phyloP scores from a whole-genome alignment of 2,888 invertebrate genomes.

The Lissocephala sabroskyi region DNA sequence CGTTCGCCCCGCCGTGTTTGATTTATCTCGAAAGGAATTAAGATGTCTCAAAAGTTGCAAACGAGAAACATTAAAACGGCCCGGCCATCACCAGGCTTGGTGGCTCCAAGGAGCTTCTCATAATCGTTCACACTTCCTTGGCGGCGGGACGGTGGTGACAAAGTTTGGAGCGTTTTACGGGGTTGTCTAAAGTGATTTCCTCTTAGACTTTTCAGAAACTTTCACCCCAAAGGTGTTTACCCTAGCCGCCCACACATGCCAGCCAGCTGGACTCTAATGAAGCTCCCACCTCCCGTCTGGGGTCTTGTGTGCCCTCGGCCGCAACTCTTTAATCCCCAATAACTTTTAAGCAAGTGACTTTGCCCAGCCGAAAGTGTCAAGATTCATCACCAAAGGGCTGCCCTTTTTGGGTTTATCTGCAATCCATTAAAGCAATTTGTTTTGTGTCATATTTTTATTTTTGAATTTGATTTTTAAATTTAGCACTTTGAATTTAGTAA shows the following conservation, averaged over 20 bases:
- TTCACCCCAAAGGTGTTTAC: constrained; percentile 61
- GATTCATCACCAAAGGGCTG: constrained; percentile 66
- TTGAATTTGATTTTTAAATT: no score
- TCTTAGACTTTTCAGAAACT: constrained; percentile 67
- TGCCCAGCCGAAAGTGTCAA: constrained; percentile 60
- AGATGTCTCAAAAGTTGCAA: constrained; percentile 68
- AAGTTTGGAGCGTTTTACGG: constrained; percentile 35
- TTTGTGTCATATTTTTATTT: no score
- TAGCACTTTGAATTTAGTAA: no score
- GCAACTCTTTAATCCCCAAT: constrained; percentile 61
- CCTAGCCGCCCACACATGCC: constrained; percentile 15
- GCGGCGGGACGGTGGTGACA: constrained; percentile 20
- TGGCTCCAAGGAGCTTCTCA: constrained; percentile 34
- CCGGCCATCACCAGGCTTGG: constrained; percentile 9
- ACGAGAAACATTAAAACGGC: constrained; percentile 38
- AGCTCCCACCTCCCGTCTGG: neutral
- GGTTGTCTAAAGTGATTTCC: constrained; percentile 66
- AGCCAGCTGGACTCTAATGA: neutral
- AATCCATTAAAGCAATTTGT: no score
- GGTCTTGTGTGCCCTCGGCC: constrained; percentile 42
- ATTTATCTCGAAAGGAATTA: constrained; percentile 67
- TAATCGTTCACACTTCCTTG: constrained; percentile 56
- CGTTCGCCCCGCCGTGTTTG: constrained; percentile 27
- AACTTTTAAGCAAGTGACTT: constrained; percentile 67
- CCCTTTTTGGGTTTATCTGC: no score